These are phyloP conservation scores for Microcebus griseorufus DNA, from an alignment of 2,113 vertebrate genomes.

Conservation along the genomic window DNA sequence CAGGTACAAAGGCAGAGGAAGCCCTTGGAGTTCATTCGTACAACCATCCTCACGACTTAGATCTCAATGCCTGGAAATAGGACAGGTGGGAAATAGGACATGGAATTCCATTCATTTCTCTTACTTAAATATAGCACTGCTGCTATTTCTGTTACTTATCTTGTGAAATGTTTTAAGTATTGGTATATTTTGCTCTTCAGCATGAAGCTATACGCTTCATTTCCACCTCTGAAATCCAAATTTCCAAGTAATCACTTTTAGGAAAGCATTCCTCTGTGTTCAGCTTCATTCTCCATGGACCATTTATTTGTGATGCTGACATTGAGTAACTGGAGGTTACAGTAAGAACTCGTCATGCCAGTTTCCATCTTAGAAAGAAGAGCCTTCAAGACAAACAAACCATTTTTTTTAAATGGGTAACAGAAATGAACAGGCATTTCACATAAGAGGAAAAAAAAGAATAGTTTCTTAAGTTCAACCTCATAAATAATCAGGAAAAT, in stretches of 20 bases:
- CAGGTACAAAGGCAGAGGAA: conserved; percentile 16
- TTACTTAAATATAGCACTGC: conserved; percentile 52
- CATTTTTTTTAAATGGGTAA: conserved; percentile 14
- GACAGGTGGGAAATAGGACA: conserved; percentile 65
- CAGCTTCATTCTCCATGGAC: conserved; percentile 55
- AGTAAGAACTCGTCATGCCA: background rate
- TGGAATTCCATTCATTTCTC: conserved; percentile 48
- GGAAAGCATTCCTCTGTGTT: conserved; percentile 44
- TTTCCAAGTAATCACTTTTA: conserved; percentile 58
- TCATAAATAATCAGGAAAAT: conserved; percentile 58
- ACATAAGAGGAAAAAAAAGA: background rate
- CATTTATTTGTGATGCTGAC: background rate
- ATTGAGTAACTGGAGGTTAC: conserved; percentile 23
- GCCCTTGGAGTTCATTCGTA: background rate
- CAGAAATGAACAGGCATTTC: conserved; percentile 57
- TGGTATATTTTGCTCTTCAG: conserved; percentile 53
- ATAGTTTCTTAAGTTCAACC: conserved; percentile 18
- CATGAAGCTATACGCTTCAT: conserved; percentile 57
- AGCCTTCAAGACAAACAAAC: conserved; percentile 51
- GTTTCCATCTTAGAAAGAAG: conserved; percentile 54
- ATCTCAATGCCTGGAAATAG: conserved; percentile 53
- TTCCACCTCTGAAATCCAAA: conserved; percentile 62
- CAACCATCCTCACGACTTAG: conserved; percentile 29
- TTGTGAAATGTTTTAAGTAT: conserved; percentile 35
- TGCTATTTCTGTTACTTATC: conserved; percentile 60